phyloP scores from a whole-genome alignment of 2,888 invertebrate species.

The Ichneumoninae sp. region DNA sequence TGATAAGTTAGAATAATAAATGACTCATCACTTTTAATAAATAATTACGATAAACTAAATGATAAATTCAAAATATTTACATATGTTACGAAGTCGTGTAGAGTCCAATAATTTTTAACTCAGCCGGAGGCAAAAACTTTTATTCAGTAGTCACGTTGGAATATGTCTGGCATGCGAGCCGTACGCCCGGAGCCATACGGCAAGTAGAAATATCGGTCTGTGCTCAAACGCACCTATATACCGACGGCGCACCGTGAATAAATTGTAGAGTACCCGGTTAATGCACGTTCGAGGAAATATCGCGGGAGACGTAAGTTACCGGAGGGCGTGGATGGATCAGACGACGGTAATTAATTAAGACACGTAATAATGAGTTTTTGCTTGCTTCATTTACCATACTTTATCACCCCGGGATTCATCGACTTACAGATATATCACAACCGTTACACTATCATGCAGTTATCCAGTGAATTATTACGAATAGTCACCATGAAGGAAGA shows the following conservation, averaged over 20 bases:
- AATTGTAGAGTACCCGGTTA: constrained; percentile 26
- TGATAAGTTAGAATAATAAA: neutral
- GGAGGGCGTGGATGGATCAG: constrained; percentile 24
- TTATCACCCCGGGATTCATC: constrained; percentile 44
- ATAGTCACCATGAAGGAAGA: constrained; percentile 14
- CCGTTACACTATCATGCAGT: constrained; percentile 43
- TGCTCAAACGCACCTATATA: constrained; percentile 17
- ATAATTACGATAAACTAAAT: neutral
- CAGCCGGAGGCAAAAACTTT: neutral
- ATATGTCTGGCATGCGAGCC: constrained; percentile 31
- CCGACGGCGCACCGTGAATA: constrained; percentile 16
- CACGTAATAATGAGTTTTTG: constrained; percentile 40
- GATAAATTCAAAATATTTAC: neutral
- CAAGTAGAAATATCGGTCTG: constrained; percentile 24
- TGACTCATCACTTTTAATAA: neutral
- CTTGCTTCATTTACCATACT: constrained; percentile 44
- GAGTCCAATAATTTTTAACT: neutral
- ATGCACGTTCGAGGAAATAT: constrained; percentile 34
- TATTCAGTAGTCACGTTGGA: constrained; percentile 43
- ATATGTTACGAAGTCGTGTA: neutral
- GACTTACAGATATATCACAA: constrained; percentile 54
- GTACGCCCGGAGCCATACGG: neutral
- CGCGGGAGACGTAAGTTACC: neutral
- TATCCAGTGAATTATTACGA: constrained; percentile 19
- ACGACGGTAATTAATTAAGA: constrained; percentile 40